Evolutionary conservation across 1,140 invertebrate species (phyloP), one percentile per base, ranked within the genome.

Genomic region (Bombus affinis): DNA sequence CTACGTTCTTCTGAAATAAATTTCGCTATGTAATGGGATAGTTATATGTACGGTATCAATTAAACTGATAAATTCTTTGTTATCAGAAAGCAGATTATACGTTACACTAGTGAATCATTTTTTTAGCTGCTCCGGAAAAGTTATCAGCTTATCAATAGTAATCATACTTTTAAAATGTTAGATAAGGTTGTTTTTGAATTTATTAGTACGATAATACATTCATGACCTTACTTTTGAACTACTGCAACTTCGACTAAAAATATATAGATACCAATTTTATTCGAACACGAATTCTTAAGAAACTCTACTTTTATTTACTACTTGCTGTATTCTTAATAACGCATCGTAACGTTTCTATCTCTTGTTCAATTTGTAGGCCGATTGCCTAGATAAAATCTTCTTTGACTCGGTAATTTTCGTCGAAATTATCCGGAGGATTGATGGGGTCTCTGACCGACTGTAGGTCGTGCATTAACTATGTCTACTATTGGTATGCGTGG

Each of bases 1-100:
- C 83, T 78, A 89, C 81, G 90, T 89, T 85, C 90, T 90, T 91
- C 59, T 39, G 47, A 59, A 76, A 76, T 76, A 39, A 35, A 59
- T 59, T 76, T 39, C 37, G 1, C 47, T 18, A 9, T 53, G 5
- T 39, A 59, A 59, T n/a, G 10, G 1, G 35, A 39, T 59, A 13
- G 5, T 59, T 59, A 15, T 59, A 76, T 13, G 3, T 18, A n/a
- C n/a, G 8, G 28, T 57, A 57, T n/a, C n/a, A 72, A 72, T 42
- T n/a, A 57, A 57, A 59, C 13, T 25, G 28, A 37, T 22, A 76
- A 76, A 76, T 57, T 75, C 25, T 8, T 0, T 5, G 25, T n/a
- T 39, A 39, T 76, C 74, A 25, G 3, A 1, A n/a, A 37, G 4
- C 1, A 37, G 15, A 39, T 18, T 35, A 12, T 25, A 9, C 32